phyloP scores from a whole-genome alignment of 2,113 vertebrate species.

The Neolamprologus devosi region DNA sequence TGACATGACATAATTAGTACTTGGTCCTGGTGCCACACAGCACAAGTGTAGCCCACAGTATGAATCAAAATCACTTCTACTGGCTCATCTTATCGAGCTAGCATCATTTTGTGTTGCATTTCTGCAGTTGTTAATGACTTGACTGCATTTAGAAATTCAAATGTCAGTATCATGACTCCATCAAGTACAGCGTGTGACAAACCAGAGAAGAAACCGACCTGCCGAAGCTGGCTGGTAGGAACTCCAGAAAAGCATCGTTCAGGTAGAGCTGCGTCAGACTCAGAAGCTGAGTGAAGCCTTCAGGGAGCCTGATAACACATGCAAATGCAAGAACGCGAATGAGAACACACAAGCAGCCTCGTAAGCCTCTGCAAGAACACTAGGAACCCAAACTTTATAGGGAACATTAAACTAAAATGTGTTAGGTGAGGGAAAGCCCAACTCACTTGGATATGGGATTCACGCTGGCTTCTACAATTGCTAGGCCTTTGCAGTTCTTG shows the following conservation, averaged over 20 bases:
- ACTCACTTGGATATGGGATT: constrained; percentile 99
- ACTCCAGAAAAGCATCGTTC: constrained; percentile 98
- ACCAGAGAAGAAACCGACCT: constrained; percentile 73
- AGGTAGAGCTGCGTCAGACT: constrained; percentile 95
- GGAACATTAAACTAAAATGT: background rate
- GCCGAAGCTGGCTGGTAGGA: constrained; percentile 94
- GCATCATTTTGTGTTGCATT: background rate
- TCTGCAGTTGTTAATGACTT: background rate
- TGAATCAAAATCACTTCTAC: background rate
- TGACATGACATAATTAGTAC: background rate
- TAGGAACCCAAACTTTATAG: background rate
- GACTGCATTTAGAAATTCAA: background rate
- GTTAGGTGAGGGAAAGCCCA: background rate
- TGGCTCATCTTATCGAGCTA: background rate
- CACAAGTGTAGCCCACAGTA: background rate
- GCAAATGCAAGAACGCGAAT: background rate
- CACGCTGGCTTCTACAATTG: constrained; percentile 93
- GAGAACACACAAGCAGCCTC: background rate
- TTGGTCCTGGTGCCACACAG: background rate
- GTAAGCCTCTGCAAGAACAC: background rate
- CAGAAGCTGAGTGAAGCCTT: constrained; percentile 96
- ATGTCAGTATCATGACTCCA: background rate
- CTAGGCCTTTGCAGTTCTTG: constrained; percentile 95
- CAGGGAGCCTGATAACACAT: constrained; percentile 79
- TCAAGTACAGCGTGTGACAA: background rate